A percentile compares a stretch with the other conserved stretches of the same genome.
phyloP scores from a whole-genome alignment of 2,113 vertebrate species.

The Corvus cornix region DNA sequence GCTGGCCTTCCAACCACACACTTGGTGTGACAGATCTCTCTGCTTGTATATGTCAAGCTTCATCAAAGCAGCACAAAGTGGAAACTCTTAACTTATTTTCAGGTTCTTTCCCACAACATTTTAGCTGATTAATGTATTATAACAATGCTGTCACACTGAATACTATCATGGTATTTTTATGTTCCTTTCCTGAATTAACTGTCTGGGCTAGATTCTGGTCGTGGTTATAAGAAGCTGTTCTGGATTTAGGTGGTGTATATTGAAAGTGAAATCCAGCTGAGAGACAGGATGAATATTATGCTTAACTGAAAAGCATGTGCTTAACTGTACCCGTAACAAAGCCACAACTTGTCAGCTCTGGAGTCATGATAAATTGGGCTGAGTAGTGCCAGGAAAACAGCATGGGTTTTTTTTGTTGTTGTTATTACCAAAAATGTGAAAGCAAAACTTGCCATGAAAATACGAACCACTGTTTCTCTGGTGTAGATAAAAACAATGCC shows the following conservation, averaged over 20 bases:
- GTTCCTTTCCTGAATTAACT: background rate
- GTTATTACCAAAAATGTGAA: background rate
- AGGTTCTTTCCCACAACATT: background rate
- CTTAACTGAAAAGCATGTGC: background rate
- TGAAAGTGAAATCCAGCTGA: constrained; percentile 1
- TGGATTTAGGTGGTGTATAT: background rate
- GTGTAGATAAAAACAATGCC: background rate
- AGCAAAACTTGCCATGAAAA: background rate
- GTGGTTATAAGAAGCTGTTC: background rate
- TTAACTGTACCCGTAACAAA: background rate
- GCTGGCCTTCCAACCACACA: background rate
- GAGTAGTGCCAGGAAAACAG: background rate
- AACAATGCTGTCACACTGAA: background rate
- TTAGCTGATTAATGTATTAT: background rate
- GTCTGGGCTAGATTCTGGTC: background rate
- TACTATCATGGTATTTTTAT: background rate
- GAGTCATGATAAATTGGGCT: background rate
- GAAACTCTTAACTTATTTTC: background rate
- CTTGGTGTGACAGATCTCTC: background rate
- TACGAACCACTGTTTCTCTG: background rate
- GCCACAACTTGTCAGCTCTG: background rate
- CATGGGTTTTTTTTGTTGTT: background rate
- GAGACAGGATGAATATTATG: background rate
- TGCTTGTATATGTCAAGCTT: background rate
- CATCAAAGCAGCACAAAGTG: background rate